These are phyloP conservation scores for Caenorhabditis plicata DNA, from an alignment of 2,888 invertebrate genomes.

Conservation along the genomic window DNA sequence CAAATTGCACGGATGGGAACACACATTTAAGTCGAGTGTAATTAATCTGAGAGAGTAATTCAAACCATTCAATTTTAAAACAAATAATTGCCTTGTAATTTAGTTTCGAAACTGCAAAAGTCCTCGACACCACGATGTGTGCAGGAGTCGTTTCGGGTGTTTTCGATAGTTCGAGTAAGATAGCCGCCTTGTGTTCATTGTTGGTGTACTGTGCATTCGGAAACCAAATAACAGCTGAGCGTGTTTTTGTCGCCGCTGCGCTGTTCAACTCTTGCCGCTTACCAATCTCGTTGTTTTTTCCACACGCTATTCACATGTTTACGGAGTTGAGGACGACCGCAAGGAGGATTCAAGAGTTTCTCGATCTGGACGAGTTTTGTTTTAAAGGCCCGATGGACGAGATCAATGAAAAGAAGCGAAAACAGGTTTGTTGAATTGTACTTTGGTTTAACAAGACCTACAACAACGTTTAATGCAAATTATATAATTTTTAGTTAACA, in stretches of 20 bases:
- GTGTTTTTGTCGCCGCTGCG: conserved; percentile 69
- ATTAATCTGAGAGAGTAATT: conserved; percentile 76
- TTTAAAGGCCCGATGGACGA: no score
- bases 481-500: no score
- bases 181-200: conserved; percentile 81
- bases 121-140: conserved; percentile 43
- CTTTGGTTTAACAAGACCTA: no score
- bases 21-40: conserved; percentile 83
- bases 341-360: conserved; percentile 58
- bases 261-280: conserved; percentile 79
- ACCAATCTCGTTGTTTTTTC: conserved; percentile 66
- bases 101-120: conserved; percentile 74
- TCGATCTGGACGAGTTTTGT: no score
- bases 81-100: no score
- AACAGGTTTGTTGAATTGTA: no score
- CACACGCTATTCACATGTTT: conserved; percentile 57
- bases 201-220: conserved; percentile 76
- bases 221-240: conserved; percentile 74
- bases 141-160: conserved; percentile 50
- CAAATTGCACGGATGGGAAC: conserved; percentile 95
- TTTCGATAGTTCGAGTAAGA: conserved; percentile 71
- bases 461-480: no score
- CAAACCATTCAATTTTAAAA: neutral
- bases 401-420: no score
- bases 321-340: conserved; percentile 65